phyloP scores from a whole-genome alignment of 2,888 invertebrate genomes.

The Bellardia bayeri region DNA sequence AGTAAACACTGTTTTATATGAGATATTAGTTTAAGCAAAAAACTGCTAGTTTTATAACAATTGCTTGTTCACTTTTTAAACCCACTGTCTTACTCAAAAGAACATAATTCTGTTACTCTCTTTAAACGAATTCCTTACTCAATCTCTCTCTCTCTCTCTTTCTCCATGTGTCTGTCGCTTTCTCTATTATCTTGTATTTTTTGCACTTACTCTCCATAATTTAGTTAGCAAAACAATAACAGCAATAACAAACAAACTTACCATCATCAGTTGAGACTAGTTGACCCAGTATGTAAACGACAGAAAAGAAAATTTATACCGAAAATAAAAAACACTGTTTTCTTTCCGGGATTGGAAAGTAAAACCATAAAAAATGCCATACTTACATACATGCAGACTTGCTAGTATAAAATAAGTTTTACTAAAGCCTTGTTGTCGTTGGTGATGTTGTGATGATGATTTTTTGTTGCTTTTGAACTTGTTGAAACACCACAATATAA shows the following conservation, averaged over 20 bases:
- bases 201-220: not conserved
- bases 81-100: not conserved
- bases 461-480: slow-evolving; percentile 50
- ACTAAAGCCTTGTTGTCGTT: slow-evolving; percentile 44
- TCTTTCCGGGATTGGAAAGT: slow-evolving; percentile 62
- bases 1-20: no score
- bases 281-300: slow-evolving; percentile 65
- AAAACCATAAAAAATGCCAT: slow-evolving; percentile 15
- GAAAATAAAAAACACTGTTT: slow-evolving; percentile 42
- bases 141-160: not conserved
- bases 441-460: no score
- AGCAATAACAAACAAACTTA: slow-evolving; percentile 44
- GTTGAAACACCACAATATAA: slow-evolving; percentile 62
- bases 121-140: no score
- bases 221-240: slow-evolving; percentile 22
- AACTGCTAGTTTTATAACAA: no score
- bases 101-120: not conserved
- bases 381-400: not conserved
- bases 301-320: slow-evolving; percentile 27
- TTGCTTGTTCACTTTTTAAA: not conserved
- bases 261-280: slow-evolving; percentile 47
- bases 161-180: not conserved
- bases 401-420: slow-evolving; percentile 30
- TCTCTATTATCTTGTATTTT: slow-evolving; percentile 18
- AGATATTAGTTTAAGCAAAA: no score